Conservation (phyloP, 2,888 invertebrate genomes). For the Candidula unifasciata region DNA sequence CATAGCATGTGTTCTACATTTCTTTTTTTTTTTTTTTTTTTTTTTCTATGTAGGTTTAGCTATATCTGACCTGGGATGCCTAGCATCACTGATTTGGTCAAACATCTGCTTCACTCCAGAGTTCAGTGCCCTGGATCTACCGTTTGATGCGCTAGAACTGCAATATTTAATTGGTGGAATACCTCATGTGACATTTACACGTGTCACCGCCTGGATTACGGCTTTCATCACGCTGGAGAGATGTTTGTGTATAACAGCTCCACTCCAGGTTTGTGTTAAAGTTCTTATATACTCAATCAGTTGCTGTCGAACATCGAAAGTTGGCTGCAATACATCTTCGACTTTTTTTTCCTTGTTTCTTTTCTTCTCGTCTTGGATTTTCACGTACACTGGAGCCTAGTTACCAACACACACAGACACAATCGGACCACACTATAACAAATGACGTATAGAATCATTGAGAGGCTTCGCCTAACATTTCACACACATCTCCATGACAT, state of each 20-base stretch:
- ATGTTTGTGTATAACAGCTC: background rate
- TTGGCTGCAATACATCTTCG: no score
- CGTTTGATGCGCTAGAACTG: conserved; percentile 18
- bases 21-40: background rate
- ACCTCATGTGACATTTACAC: conserved; percentile 12
- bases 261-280: background rate
- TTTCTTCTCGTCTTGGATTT: no score
- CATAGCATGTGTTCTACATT: no score
- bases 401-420: no score
- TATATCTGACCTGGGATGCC: background rate
- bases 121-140: background rate
- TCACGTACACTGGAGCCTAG: no score
- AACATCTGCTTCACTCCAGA: conserved; percentile 24
- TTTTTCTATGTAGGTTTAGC: background rate
- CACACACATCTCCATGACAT: no score
- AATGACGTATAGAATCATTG: no score
- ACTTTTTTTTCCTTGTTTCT: no score
- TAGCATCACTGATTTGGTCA: background rate
- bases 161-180: background rate
- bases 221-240: conserved; percentile 24
- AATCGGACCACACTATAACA: no score
- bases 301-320: no score
- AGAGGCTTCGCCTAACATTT: no score
- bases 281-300: no score
- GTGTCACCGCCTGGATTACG: conserved; percentile 15